phyloP scores from a whole-genome alignment of 2,113 vertebrate genomes.

The Lampris incognitus region DNA sequence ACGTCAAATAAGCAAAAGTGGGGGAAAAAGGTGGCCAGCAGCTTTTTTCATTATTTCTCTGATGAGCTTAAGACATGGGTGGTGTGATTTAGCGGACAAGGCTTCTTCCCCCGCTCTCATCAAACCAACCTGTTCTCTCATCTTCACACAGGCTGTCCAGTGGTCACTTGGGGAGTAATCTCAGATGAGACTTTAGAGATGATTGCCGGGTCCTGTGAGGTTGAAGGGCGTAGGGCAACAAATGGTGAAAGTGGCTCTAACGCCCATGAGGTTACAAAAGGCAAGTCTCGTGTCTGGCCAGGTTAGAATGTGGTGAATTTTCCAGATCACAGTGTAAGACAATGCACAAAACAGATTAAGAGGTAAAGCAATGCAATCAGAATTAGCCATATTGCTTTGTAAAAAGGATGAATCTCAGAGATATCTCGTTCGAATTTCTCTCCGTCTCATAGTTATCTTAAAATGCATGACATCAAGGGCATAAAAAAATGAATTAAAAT shows the following conservation, averaged over 20 bases:
- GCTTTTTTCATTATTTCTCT: constrained; percentile 92
- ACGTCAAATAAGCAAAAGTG: constrained; percentile 68
- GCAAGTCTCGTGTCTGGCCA: background rate
- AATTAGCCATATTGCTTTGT: too few relatives aligned
- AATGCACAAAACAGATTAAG: background rate
- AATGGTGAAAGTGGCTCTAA: constrained; percentile 39
- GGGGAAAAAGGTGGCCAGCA: constrained; percentile 88
- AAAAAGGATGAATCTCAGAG: too few relatives aligned
- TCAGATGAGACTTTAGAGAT: constrained; percentile 33
- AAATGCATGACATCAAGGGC: too few relatives aligned
- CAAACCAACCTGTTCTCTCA: constrained; percentile 3
- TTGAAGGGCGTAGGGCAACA: constrained; percentile 36
- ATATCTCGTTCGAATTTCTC: too few relatives aligned
- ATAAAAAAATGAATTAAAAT: too few relatives aligned
- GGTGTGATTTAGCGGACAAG: constrained; percentile 89
- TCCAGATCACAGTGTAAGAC: background rate
- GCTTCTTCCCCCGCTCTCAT: constrained; percentile 81
- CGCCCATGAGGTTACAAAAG: constrained; percentile 1
- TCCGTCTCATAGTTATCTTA: too few relatives aligned
- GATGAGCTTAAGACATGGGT: constrained; percentile 77
- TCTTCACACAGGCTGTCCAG: background rate
- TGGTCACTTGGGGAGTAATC: constrained; percentile 55
- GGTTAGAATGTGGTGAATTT: background rate
- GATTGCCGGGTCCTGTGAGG: constrained; percentile 48
- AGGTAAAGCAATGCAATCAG: too few relatives aligned